Evolutionary conservation across 2,888 invertebrate genomes (phyloP), one percentile per base, ranked within the genome.

Genomic region (Drosophila aldrichi): DNA sequence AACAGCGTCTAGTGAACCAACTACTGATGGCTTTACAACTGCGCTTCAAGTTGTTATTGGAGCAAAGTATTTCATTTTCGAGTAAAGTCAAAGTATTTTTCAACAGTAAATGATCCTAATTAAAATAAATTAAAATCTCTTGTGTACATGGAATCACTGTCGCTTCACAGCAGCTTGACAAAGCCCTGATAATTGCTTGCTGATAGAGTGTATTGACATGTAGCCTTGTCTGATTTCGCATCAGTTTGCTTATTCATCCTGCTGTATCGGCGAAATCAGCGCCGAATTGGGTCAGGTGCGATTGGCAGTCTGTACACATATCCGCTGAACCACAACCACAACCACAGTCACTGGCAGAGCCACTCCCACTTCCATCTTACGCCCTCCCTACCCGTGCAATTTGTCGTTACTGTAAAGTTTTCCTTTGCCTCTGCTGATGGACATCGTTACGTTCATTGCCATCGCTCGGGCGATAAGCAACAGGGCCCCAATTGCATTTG

Each of bases 401-500:
- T 77, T 76, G 77, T 71, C 58, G 60, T 67, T 56, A 56, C 51
- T 67, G 71, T 61, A 71, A 80, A 77, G 63, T 67, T 65, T 64
- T 44, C 65, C 46, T 52, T 46, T 32, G 54, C 48, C 52, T 55
- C 43, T 52, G 44, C 60, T 81, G 81, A 74, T 79, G 85, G 79
- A 81, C 88, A 79, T 87, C 82, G 84, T 84, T 81, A 77, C 56
- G 54, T 69, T 69, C 60, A 77, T 68, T 61, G 62, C 61, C 52
- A 58, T 43, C 48, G 49, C 48, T 40, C 57, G 14, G 58, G 43
- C 38, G 67, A 79, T 64, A 68, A 77, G 64, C 68, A 68, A 60
- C 38, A 61, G 34, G 64, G 41, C 51, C 60, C 68, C 63, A 70
- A 88, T 65, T 72, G 81, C 72, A 80, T 68, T 68, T 79, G 79